Evolutionary conservation across 2,113 vertebrate species (phyloP).

Genomic region (Cercocebus atys): DNA sequence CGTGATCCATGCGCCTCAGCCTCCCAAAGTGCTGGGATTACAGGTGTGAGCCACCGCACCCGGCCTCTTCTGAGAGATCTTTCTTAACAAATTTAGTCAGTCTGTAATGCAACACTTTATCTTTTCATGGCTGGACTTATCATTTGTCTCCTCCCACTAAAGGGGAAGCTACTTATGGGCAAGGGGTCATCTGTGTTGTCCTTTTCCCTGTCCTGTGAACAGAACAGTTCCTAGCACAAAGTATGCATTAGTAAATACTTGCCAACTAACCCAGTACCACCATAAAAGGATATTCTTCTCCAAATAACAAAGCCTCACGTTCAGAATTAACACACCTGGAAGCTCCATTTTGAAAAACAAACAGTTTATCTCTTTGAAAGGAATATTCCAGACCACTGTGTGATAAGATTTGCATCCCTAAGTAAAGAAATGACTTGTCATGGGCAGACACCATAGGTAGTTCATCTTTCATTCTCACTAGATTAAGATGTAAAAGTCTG

Average conservation of each 20-base stretch:
- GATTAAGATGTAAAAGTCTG: constrained; percentile 77
- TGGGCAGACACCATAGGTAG: background rate
- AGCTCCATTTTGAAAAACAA: constrained; percentile 50
- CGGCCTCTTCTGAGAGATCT: background rate
- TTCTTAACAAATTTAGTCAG: background rate
- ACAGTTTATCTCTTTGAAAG: constrained; percentile 18
- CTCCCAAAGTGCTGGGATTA: no score
- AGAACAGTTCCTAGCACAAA: background rate
- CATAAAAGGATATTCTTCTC: background rate
- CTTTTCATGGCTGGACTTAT: background rate
- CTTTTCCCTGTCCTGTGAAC: background rate
- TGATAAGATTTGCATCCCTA: background rate
- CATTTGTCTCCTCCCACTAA: background rate
- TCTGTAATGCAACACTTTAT: background rate
- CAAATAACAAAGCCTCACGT: background rate
- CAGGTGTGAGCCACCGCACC: no score
- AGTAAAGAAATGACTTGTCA: constrained; percentile 54
- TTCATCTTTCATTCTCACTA: constrained; percentile 64
- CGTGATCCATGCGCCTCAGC: no score
- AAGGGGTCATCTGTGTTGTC: background rate
- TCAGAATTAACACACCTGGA: background rate
- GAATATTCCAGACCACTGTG: background rate
- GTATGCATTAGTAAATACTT: background rate
- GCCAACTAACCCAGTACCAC: background rate
- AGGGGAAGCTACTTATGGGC: background rate